Evolutionary conservation across 64 coral and sea anemone species (phyloP).

Genomic region (Astreopora myriophthalma): DNA sequence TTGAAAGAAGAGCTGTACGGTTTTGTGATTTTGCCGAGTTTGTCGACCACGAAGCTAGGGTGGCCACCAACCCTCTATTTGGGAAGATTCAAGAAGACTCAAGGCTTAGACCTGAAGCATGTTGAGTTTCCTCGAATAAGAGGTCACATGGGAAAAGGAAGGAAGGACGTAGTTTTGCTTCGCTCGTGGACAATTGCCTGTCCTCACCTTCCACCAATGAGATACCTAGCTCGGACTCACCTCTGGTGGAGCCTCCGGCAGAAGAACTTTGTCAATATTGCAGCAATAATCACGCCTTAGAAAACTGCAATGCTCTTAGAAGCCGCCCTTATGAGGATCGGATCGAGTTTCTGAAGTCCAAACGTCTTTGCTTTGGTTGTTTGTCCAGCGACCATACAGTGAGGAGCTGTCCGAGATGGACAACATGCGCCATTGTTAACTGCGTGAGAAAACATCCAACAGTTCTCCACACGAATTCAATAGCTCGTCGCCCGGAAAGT

Average conservation of each 20-base stretch:
- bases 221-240: neutral
- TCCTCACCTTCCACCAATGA: too few relatives aligned
- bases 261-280: neutral
- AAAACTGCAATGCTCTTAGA: neutral
- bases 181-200: neutral
- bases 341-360: neutral
- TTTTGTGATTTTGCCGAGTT: conserved; percentile 8
- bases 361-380: conserved; percentile 8
- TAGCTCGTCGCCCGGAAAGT: neutral
- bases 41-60: conserved; percentile 12
- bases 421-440: neutral
- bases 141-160: neutral
- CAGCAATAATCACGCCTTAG: neutral
- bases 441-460: neutral
- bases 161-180: neutral
- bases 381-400: neutral
- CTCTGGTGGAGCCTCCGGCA: neutral
- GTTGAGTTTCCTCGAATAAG: neutral
- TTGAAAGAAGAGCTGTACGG: neutral
- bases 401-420: neutral
- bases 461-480: neutral
- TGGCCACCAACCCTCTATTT: conserved; percentile 12
- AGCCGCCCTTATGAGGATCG: neutral
- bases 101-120: neutral
- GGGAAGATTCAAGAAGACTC: neutral